Base-by-base conservation (phyloP, 2,888 invertebrate genomes). In the Branchipolynoe longqiensis region DNA sequence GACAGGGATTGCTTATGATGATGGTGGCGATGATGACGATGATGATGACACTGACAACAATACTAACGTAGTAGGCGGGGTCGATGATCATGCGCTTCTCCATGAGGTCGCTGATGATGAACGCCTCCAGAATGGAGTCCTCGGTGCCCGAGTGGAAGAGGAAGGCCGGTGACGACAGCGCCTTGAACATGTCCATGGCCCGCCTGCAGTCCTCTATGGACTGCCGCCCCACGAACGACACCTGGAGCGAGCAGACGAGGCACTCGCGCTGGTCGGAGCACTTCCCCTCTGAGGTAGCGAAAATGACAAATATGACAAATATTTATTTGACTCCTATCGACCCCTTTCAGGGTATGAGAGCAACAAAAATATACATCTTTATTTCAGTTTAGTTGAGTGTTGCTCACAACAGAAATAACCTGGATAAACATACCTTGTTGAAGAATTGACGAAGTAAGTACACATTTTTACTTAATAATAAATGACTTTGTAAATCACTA, bases 51-150 rank as follows among this genome's bases (percentile, higher is more conserved):
- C 48, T 18, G 8, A 58, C 4, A n/a, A n/a, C 22, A 4, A n/a
- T 14, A 78, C 62, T 28, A 3, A 85, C 85, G 33, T 36, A 25
- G 81, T 78, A 85, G 1, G 85, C 54, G 14, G 78, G 78, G 38
- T 85, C 85, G 8, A 74, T 58, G 0, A 25, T 31, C 18, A n/a
- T 18, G n/a, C 73, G 41, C 59, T 81, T 78, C 38, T 81, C 33
- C 58, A 85, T 78, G 33, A 48, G 31, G n/a, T 81, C 36, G 28
- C 78, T 59, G 40, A 85, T 48, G 25, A 41, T 48, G 40, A 85
- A 85, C 8, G 85, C 73, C 56, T 85, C 85, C 54, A 85, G 73
- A 22, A 85, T n/a, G 25, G 85, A 83, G 58, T 85, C 85, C 6
- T 85, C 82, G 3, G 31, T 62, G 4, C 83, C 48, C 4, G 69